Evolutionary conservation across 2,113 vertebrate genomes (phyloP).

Genomic region (Microcebus murinus): DNA sequence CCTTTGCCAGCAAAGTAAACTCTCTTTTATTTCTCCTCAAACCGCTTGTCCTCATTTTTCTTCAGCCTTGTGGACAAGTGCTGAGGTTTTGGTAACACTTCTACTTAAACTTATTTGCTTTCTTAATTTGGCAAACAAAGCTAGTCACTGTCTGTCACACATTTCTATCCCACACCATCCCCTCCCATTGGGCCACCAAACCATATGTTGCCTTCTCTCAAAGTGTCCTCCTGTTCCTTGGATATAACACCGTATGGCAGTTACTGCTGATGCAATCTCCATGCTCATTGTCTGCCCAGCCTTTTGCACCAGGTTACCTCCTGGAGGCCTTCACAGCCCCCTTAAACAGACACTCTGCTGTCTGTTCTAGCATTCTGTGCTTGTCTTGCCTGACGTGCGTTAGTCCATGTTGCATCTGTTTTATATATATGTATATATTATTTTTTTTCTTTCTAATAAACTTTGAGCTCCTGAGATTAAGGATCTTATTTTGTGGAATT

Average conservation of each 20-base stretch:
- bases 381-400: neutral
- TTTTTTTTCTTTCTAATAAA: neutral
- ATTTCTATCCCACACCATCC: neutral
- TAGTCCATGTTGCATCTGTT: neutral
- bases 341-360: neutral
- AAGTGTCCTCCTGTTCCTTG: neutral
- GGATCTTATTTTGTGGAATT: neutral
- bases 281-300: neutral
- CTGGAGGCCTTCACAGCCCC: neutral
- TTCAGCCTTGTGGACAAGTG: too few species aligned
- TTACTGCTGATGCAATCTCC: too few species aligned
- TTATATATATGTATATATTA: neutral
- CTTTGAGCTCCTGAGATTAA: neutral
- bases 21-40: too few species aligned
- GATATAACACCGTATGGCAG: too few species aligned
- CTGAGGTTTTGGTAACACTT: neutral
- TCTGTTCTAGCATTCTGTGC: too few species aligned
- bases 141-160: neutral
- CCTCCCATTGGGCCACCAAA: neutral
- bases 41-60: too few species aligned
- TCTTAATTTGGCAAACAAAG: neutral
- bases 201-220: neutral
- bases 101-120: neutral
- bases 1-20: too few species aligned
- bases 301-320: neutral